These are phyloP conservation scores for Phortica variegata DNA, from an alignment of 1,140 invertebrate species.

Conservation along the genomic window DNA sequence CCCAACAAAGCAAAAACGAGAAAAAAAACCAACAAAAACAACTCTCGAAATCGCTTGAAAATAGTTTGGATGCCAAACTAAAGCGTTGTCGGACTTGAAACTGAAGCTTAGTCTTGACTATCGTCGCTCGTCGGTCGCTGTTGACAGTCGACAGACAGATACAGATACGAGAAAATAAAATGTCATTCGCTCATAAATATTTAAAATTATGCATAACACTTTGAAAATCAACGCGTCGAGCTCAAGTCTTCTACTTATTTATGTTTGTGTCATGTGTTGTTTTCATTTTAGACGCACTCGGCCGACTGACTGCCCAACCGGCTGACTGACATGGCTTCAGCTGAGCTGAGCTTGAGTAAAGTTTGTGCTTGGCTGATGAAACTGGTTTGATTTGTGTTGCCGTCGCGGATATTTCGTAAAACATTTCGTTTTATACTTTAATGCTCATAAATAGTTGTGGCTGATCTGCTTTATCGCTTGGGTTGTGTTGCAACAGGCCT, in stretches of 20 bases:
- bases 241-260: slow-evolving; percentile 24
- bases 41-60: slow-evolving; percentile 14
- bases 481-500: slow-evolving; percentile 7
- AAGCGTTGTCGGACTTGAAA: slow-evolving; percentile 37
- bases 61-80: not conserved
- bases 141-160: too few relatives aligned
- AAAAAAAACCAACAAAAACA: slow-evolving; percentile 1
- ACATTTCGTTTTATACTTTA: slow-evolving; percentile 30
- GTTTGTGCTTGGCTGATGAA: slow-evolving; percentile 41
- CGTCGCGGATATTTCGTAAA: slow-evolving; percentile 44
- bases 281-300: slow-evolving; percentile 8
- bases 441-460: slow-evolving; percentile 42
- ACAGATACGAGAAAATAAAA: slow-evolving; percentile 46
- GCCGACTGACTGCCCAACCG: slow-evolving; percentile 46
- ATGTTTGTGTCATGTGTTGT: slow-evolving; percentile 3
- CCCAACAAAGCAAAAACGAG: slow-evolving; percentile 26
- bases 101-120: slow-evolving; percentile 15
- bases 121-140: slow-evolving; percentile 18
- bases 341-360: too few relatives aligned
- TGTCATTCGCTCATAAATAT: slow-evolving; percentile 38
- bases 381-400: slow-evolving; percentile 29
- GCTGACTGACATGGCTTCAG: too few relatives aligned
- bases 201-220: slow-evolving; percentile 54
- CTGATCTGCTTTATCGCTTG: slow-evolving; percentile 24
- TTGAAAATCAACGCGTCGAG: slow-evolving; percentile 49